A percentile compares a stretch with the other conserved stretches of the same genome.
phyloP scores from a whole-genome alignment of 2,113 vertebrate species.

The Gyps fulvus region DNA sequence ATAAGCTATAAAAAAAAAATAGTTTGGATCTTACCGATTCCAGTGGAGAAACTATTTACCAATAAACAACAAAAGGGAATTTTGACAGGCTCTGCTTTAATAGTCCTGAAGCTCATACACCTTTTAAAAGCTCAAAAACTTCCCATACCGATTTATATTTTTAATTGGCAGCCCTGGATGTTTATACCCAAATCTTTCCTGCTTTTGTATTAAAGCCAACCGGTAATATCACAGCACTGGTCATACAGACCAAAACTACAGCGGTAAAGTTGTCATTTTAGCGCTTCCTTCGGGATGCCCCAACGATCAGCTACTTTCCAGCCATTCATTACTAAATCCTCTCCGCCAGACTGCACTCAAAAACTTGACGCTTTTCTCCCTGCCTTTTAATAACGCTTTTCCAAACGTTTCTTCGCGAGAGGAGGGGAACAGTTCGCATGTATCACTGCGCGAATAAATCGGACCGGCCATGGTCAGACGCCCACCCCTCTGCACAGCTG shows the following conservation, averaged over 20 bases:
- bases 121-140: not conserved
- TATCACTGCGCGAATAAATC: not conserved
- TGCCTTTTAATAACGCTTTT: not conserved
- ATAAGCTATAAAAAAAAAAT: not conserved
- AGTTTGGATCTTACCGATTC: not conserved
- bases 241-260: not conserved
- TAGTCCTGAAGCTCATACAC: accelerated
- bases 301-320: not conserved
- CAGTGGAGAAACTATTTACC: not conserved
- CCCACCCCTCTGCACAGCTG: not conserved
- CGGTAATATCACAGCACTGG: not conserved
- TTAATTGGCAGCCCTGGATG: not conserved
- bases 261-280: not conserved
- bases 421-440: accelerated
- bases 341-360: not conserved
- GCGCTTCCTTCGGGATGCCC: not conserved
- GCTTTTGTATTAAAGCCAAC: not conserved
- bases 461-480: not conserved
- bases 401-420: not conserved
- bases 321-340: not conserved
- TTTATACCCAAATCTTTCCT: not conserved
- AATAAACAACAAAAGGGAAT: not conserved
- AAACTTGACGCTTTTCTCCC: not conserved
- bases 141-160: not conserved
- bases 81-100: not conserved